Conservation (phyloP, 2,888 invertebrate species). For the Ametastegia equiseti region DNA sequence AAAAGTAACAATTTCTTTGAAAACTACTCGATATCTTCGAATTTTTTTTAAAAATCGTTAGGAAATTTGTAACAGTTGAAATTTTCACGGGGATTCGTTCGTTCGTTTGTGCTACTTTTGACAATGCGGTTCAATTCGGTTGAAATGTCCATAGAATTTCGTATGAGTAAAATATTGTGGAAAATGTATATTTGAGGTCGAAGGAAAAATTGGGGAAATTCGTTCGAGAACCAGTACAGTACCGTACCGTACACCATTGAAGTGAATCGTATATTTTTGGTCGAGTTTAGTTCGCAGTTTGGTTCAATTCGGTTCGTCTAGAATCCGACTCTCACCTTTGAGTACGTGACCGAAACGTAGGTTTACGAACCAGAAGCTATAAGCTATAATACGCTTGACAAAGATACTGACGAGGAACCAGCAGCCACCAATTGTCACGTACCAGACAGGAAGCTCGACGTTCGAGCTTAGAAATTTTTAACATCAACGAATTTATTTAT, state of each 20-base stretch:
- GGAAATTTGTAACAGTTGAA: too few species aligned
- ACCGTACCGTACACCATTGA: background rate
- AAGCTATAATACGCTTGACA: too few species aligned
- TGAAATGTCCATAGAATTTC: too few species aligned
- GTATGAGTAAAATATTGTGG: too few species aligned
- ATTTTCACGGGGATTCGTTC: too few species aligned
- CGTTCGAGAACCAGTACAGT: background rate
- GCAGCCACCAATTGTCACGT: conserved; percentile 25
- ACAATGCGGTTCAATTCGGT: too few species aligned
- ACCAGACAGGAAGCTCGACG: conserved; percentile 27
- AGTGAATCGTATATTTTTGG: background rate
- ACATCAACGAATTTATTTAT: conserved; percentile 6
- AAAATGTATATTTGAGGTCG: too few species aligned
- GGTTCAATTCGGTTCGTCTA: background rate
- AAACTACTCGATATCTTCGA: too few species aligned
- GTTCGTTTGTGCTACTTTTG: too few species aligned
- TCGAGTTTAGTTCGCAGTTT: background rate
- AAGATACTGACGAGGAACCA: background rate
- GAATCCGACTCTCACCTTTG: conserved; percentile 32
- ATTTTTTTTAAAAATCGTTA: too few species aligned
- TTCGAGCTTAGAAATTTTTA: background rate
- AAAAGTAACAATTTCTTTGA: too few species aligned
- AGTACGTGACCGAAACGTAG: conserved; percentile 31
- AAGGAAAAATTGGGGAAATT: too few species aligned
- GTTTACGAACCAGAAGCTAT: background rate